Base-by-base conservation (phyloP, 2,797 vertebrate species). In the Nannoperca obscura region DNA sequence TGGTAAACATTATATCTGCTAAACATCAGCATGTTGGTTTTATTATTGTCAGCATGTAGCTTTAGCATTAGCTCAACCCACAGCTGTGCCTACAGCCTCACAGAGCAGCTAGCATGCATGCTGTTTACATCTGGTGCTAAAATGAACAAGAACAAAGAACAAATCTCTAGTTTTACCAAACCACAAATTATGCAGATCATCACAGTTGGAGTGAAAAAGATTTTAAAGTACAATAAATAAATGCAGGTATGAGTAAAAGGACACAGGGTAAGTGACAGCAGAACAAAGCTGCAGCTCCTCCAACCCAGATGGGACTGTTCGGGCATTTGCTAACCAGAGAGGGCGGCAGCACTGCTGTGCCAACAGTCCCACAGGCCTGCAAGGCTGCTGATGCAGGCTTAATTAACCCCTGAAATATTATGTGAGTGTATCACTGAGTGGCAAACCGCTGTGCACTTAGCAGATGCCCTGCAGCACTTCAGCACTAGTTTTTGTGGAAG, bases 291-390 rank as follows among this genome's bases (percentile, higher is more conserved):
- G 49, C 59, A 49, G 74, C 59, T 61, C 53, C 44, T 58, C 54
- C n/a, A 62, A 57, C 54, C 58, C 84, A 70, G 62, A 70, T 84
- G 67, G 83, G 83, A 82, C 72, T 46, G 70, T 47, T 60, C 47
- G 82, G 86, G 90, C 86, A 87, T 86, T 74, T 74, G 85, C 85
- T 91, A 90, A 92, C 79, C 70, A 88, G 85, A 81, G 73, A 88
- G 88, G 89, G 83, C 81, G 80, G 71, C 80, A 85, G 69, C 62
- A 30, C 73, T 34, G 50, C 77, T 76, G 75, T 76, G 80, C 73
- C 30, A 15, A 53, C 75, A 44, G 71, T 85, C 88, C 88, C 88
- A 64, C 54, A 50, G 78, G 86, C 65, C 67, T 80, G 50, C 5
- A 22, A 42, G 52, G 59, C 75, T 86, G 77, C 86, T 87, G 87